phyloP scores from a whole-genome alignment of 2,113 vertebrate genomes.

The Nanorana parkeri region DNA sequence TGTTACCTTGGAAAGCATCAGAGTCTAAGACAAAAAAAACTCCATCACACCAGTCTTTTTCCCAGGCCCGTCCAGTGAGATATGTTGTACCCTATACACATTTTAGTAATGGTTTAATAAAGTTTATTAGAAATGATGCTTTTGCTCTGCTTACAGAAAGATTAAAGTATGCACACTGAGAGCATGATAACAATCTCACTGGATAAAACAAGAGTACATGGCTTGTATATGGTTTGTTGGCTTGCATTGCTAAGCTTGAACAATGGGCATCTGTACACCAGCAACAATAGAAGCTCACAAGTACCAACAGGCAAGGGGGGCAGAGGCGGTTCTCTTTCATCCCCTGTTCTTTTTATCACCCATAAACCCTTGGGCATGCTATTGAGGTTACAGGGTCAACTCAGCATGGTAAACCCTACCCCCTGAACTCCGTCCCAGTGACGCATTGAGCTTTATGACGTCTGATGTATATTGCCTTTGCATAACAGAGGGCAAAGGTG shows the following conservation, averaged over 20 bases:
- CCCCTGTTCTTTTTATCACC: slow-evolving; percentile 51
- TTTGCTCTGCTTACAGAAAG: neutral
- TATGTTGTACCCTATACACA: too few species aligned
- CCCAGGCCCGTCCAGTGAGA: too few species aligned
- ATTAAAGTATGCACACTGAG: slow-evolving; percentile 9
- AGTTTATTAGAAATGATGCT: too few species aligned
- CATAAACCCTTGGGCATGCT: slow-evolving; percentile 36
- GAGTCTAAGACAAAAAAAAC: too few species aligned
- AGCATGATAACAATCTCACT: slow-evolving; percentile 15
- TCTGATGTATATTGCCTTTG: neutral
- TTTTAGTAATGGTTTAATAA: too few species aligned
- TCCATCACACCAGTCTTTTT: too few species aligned
- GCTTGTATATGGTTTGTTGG: slow-evolving; percentile 21
- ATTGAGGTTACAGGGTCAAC: slow-evolving; percentile 26
- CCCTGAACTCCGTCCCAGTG: slow-evolving; percentile 25
- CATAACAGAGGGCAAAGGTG: slow-evolving; percentile 3
- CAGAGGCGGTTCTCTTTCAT: slow-evolving; percentile 47
- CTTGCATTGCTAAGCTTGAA: slow-evolving; percentile 36
- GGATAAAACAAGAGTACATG: slow-evolving; percentile 9
- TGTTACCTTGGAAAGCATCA: too few species aligned
- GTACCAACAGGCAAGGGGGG: neutral
- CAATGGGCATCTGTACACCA: slow-evolving; percentile 53
- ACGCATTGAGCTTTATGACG: slow-evolving; percentile 25
- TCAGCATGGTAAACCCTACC: slow-evolving; percentile 37
- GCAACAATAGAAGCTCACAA: slow-evolving; percentile 42